Evolutionary conservation across 1,140 invertebrate genomes (phyloP), one percentile per base, ranked within the genome.

Genomic region (Littorina saxatilis): DNA sequence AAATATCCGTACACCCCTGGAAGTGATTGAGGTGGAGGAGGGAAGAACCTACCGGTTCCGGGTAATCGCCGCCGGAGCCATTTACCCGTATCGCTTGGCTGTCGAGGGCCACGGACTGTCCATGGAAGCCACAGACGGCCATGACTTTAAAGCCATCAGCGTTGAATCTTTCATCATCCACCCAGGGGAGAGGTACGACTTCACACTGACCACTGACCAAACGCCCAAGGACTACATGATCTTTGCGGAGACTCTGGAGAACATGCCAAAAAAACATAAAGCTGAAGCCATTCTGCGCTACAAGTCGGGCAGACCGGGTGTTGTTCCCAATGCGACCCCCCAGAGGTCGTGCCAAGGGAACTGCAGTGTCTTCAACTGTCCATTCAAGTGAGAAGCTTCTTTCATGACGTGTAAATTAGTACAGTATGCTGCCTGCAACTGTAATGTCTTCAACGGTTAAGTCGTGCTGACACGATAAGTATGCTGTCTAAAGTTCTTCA

Each of bases 151-250:
- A 87, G 95, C 96, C 1, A 92, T 96, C 72, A 94, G 95, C 92
- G 88, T 83, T 0, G 86, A 91, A 4, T 87, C 86, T 0, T 83
- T 91, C 61, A 73, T 90, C 17, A 85, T 91, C 9, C 84, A 87
- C 68, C 89, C 90, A 0, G 97, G 97, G 0, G 97, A 98, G 91
- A 92, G 97, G 74, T 98, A 96, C 89, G 97, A 98, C 88, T 96
- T 98, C 87, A 93, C 97, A 0, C 68, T 98, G 0, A 93, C 95
- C 40, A 95, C 96, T 23, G 94, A 95, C 88, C 94, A 95, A 82
- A 88, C 94, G 0, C 93, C 96, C 2, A 94, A 93, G 43, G 96
- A 89, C 74, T 98, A 98, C 90, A 98, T 96, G 96, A 95, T 98
- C 50, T 93, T 96, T 40, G 96, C 96, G 2, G 40, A 85, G 35